These are phyloP conservation scores for Onychomys torridus DNA, from an alignment of 2,797 vertebrate species.

Conservation along the genomic window DNA sequence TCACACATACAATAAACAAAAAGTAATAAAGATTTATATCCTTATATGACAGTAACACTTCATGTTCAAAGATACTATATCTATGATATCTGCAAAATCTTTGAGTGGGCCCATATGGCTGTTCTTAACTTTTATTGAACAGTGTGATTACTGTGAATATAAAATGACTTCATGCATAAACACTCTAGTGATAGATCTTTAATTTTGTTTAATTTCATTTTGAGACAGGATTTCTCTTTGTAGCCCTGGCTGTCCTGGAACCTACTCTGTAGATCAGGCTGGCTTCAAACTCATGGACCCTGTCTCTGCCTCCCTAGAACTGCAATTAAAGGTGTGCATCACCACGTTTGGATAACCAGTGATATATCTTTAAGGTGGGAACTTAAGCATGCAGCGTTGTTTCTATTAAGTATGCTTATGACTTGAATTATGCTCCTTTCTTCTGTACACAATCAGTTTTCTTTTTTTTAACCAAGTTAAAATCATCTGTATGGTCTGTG, in stretches of 20 bases:
- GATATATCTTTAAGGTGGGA: neutral
- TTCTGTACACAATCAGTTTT: neutral
- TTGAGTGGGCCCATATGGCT: neutral
- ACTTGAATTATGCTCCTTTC: neutral
- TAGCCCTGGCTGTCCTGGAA: neutral
- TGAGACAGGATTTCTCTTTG: neutral
- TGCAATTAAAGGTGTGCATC: neutral
- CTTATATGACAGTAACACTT: neutral
- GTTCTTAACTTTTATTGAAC: neutral
- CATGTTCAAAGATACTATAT: neutral
- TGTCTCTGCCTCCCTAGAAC: neutral
- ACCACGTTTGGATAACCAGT: neutral
- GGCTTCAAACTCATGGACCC: neutral
- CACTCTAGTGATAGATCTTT: neutral
- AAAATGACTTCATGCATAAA: neutral
- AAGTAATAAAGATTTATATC: neutral
- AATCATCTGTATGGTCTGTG: neutral
- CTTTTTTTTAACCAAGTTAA: no score
- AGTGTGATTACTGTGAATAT: neutral
- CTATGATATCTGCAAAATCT: neutral
- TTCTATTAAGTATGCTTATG: neutral
- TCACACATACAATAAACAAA: neutral
- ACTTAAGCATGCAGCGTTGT: neutral
- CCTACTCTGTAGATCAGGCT: no score
- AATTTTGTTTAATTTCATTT: neutral